A percentile compares a stretch with the other conserved stretches of the same genome.
Conservation (phyloP, 2,888 invertebrate genomes). For the Neuroscelio doddi region DNA sequence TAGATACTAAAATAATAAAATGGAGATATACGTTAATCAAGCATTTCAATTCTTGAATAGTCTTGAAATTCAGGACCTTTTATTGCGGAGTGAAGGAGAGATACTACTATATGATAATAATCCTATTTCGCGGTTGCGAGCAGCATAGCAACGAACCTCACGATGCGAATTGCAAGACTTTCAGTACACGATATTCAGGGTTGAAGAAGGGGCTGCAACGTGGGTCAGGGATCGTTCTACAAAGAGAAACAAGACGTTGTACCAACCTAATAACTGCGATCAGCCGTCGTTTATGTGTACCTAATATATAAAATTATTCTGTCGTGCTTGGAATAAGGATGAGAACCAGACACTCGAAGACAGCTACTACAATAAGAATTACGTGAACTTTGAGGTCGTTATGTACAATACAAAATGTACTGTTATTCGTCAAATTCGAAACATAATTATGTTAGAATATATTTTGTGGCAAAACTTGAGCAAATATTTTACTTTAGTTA, state of each 20-base stretch:
- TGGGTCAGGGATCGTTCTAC: conserved; percentile 55
- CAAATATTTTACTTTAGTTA: too few relatives aligned
- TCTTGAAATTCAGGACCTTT: too few relatives aligned
- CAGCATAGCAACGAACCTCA: conserved; percentile 65
- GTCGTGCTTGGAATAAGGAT: conserved; percentile 63
- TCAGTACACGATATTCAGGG: neutral
- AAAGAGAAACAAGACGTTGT: conserved; percentile 54
- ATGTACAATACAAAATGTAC: too few relatives aligned
- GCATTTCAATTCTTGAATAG: too few relatives aligned
- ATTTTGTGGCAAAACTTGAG: too few relatives aligned
- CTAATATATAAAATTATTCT: conserved; percentile 69
- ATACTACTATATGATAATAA: conserved; percentile 64
- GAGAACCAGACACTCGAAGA: conserved; percentile 35
- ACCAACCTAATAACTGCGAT: conserved; percentile 71
- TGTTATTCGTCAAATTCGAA: too few relatives aligned
- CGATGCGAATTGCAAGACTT: conserved; percentile 56
- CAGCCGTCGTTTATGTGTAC: conserved; percentile 70
- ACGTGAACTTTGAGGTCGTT: too few relatives aligned
- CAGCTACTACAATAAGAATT: conserved; percentile 16
- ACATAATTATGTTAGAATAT: too few relatives aligned
- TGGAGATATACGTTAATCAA: too few relatives aligned
- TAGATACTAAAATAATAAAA: too few relatives aligned
- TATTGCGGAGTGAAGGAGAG: conserved; percentile 18
- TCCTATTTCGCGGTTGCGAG: conserved; percentile 65
- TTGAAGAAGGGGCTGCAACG: conserved; percentile 22